These are phyloP conservation scores for Drosophila varians DNA, from an alignment of 1,140 invertebrate genomes.

Conservation along the genomic window DNA sequence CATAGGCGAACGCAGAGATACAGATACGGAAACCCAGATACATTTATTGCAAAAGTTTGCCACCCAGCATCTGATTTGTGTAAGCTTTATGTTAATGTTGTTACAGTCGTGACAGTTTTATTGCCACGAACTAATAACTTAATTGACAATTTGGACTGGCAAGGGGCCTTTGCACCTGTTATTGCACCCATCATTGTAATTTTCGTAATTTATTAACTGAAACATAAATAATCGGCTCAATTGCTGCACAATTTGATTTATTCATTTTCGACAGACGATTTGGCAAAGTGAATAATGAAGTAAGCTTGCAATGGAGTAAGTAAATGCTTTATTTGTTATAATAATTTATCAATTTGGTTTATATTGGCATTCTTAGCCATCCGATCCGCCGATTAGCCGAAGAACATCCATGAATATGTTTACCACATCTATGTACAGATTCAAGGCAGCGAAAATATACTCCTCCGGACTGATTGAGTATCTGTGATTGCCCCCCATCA, in stretches of 20 bases:
- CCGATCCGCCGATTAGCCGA: slow-evolving; percentile 84
- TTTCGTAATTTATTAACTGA: slow-evolving; percentile 30
- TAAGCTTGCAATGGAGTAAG: neutral
- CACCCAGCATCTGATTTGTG: slow-evolving; percentile 20
- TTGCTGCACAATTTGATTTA: slow-evolving; percentile 54
- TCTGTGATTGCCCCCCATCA: slow-evolving; percentile 90
- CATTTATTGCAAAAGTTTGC: slow-evolving; percentile 55
- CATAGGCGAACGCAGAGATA: neutral
- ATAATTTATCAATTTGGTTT: neutral
- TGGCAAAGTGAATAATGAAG: slow-evolving; percentile 9
- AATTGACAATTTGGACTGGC: slow-evolving; percentile 59
- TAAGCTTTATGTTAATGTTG: slow-evolving; percentile 61
- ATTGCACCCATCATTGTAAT: neutral
- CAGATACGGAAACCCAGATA: slow-evolving; percentile 10
- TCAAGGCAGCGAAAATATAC: slow-evolving; percentile 60
- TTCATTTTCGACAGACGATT: slow-evolving; percentile 15
- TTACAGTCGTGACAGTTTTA: slow-evolving; percentile 70
- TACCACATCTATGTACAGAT: slow-evolving; percentile 82
- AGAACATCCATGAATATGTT: slow-evolving; percentile 94
- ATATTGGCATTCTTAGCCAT: neutral
- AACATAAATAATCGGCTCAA: slow-evolving; percentile 38
- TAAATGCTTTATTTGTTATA: neutral
- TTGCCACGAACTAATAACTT: slow-evolving; percentile 66
- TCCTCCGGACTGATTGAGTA: slow-evolving; percentile 58
- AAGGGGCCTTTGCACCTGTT: slow-evolving; percentile 35